A percentile compares a stretch with the other conserved stretches of the same genome.
phyloP scores from a whole-genome alignment of 2,113 vertebrate genomes.

The Ondatra zibethicus region DNA sequence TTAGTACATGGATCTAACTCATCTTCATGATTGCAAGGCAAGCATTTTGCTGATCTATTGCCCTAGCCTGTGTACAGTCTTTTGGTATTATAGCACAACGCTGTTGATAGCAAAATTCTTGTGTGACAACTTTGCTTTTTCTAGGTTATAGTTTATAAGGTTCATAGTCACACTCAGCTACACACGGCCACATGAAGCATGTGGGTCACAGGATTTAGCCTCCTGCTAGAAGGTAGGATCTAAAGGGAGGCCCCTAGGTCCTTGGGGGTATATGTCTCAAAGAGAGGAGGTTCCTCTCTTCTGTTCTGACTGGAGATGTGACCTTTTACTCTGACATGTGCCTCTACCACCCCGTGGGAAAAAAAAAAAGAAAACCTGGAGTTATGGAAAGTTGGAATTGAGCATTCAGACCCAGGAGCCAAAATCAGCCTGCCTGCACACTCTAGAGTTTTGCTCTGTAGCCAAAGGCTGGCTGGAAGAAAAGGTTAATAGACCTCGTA shows the following conservation, averaged over 20 bases:
- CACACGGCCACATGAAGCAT: background rate
- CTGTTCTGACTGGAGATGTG: background rate
- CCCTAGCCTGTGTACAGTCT: background rate
- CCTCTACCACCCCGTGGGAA: no score
- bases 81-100: background rate
- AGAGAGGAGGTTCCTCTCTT: background rate
- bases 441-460: background rate
- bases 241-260: background rate
- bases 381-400: background rate
- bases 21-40: no score
- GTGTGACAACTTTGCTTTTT: background rate
- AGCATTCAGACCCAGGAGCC: background rate
- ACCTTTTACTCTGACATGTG: background rate
- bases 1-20: background rate
- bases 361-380: background rate
- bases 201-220: no score
- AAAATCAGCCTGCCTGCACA: background rate
- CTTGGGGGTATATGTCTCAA: background rate
- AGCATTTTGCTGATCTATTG: background rate
- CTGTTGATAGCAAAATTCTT: background rate
- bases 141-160: background rate
- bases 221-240: background rate
- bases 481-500: background rate
- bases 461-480: background rate
- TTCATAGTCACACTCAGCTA: background rate